These are phyloP conservation scores for Hedya salicella DNA, from an alignment of 2,888 invertebrate species.

Conservation along the genomic window DNA sequence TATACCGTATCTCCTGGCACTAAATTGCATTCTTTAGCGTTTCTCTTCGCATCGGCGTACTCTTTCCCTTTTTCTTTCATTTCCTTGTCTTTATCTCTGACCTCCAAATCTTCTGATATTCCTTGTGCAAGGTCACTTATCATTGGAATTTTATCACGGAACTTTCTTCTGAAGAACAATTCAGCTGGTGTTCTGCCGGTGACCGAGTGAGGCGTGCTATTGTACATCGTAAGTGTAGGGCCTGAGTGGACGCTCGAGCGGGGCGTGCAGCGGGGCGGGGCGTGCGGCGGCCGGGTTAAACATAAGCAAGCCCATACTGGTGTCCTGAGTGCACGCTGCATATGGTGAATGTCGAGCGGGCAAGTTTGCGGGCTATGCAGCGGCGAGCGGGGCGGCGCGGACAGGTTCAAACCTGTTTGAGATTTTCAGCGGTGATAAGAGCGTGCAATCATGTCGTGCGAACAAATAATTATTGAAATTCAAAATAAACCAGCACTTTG, in stretches of 20 bases:
- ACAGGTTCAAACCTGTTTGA: constrained; percentile 5
- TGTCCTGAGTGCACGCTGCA: constrained; percentile 1
- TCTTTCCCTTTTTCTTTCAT: too few relatives aligned
- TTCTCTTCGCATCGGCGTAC: too few relatives aligned
- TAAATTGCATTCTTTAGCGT: too few relatives aligned
- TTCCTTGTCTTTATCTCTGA: too few relatives aligned
- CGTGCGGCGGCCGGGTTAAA: neutral
- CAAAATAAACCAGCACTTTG: neutral
- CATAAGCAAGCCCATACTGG: neutral
- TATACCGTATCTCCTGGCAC: too few relatives aligned
- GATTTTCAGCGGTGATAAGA: neutral
- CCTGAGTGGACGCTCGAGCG: neutral
- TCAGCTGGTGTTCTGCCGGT: too few relatives aligned
- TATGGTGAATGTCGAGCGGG: neutral
- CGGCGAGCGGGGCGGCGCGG: neutral
- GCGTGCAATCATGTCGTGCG: constrained; percentile 2
- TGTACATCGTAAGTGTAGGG: too few relatives aligned
- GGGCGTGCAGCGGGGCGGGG: neutral
- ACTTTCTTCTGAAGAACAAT: too few relatives aligned
- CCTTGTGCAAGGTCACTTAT: too few relatives aligned
- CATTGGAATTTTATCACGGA: too few relatives aligned
- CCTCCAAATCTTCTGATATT: too few relatives aligned
- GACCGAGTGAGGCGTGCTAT: too few relatives aligned
- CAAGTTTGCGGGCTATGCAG: constrained; percentile 1
- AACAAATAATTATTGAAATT: constrained; percentile 7